phyloP scores from a whole-genome alignment of 1,140 invertebrate species.

The Drosophila pandora region DNA sequence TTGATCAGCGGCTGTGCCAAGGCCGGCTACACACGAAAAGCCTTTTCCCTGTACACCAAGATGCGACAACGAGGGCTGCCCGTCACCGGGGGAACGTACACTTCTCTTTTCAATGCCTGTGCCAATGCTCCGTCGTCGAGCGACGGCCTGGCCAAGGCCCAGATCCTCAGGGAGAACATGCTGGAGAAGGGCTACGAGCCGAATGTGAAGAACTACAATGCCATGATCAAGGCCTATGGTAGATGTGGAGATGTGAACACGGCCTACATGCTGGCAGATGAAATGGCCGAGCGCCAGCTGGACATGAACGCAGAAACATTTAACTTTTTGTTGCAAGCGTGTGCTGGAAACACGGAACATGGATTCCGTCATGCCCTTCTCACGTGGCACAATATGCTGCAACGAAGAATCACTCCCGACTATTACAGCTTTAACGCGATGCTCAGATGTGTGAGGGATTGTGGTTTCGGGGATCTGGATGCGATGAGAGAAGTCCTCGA shows the following conservation, averaged over 20 bases:
- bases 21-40: constrained; percentile 92
- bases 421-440: constrained; percentile 92
- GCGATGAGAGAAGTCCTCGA: constrained; percentile 85
- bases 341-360: constrained; percentile 89
- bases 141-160: constrained; percentile 88
- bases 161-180: constrained; percentile 88
- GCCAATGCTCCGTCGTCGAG: constrained; percentile 89
- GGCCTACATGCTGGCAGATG: constrained; percentile 92
- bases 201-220: constrained; percentile 92
- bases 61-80: constrained; percentile 91
- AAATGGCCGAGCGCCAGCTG: constrained; percentile 90
- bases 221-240: constrained; percentile 96
- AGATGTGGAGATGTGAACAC: constrained; percentile 89
- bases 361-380: constrained; percentile 92
- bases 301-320: constrained; percentile 88
- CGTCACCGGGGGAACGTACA: constrained; percentile 89
- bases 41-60: constrained; percentile 91
- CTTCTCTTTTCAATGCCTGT: constrained; percentile 94
- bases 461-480: constrained; percentile 89
- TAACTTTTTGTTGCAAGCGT: constrained; percentile 92
- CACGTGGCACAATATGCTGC: constrained; percentile 93
- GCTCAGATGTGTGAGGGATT: constrained; percentile 90
- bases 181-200: constrained; percentile 87
- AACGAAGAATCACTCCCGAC: constrained; percentile 87
- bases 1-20: constrained; percentile 91